These are phyloP conservation scores for Masnerella sp. DNA, from an alignment of 2,888 invertebrate genomes.

Conservation along the genomic window DNA sequence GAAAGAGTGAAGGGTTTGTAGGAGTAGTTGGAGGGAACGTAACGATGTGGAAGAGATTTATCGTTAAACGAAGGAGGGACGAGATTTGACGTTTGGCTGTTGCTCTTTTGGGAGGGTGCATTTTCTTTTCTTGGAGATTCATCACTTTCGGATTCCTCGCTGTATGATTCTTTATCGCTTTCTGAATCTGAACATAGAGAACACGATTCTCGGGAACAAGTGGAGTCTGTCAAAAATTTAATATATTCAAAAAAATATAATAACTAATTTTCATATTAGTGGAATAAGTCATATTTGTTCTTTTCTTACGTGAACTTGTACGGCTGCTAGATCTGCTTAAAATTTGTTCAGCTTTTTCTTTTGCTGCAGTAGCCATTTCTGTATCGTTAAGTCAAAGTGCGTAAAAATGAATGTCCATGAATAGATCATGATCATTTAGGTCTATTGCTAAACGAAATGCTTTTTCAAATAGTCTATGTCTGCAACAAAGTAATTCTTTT, in stretches of 20 bases:
- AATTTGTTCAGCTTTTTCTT: conserved; percentile 82
- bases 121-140: conserved; percentile 68
- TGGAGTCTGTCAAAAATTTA: conserved; percentile 82
- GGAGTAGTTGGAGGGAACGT: conserved; percentile 22
- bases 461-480: conserved; percentile 87
- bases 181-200: conserved; percentile 81
- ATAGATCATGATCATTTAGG: conserved; percentile 90
- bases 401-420: conserved; percentile 88
- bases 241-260: too few species aligned
- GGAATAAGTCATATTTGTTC: too few species aligned
- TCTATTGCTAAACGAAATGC: conserved; percentile 92
- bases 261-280: too few species aligned
- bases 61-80: conserved; percentile 71
- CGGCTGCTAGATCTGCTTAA: conserved; percentile 76
- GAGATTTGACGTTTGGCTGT: conserved; percentile 74
- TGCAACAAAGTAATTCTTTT: too few species aligned
- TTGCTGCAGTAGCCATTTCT: conserved; percentile 84
- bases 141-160: conserved; percentile 74
- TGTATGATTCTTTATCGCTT: conserved; percentile 76
- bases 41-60: conserved; percentile 24
- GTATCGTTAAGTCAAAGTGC: conserved; percentile 82
- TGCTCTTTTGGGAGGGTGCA: conserved; percentile 75
- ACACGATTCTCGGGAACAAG: conserved; percentile 85
- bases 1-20: conserved; percentile 51
- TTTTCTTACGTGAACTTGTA: conserved; percentile 73